phyloP scores from a whole-genome alignment of 2,113 vertebrate genomes.

The Rousettus leschenaultii region DNA sequence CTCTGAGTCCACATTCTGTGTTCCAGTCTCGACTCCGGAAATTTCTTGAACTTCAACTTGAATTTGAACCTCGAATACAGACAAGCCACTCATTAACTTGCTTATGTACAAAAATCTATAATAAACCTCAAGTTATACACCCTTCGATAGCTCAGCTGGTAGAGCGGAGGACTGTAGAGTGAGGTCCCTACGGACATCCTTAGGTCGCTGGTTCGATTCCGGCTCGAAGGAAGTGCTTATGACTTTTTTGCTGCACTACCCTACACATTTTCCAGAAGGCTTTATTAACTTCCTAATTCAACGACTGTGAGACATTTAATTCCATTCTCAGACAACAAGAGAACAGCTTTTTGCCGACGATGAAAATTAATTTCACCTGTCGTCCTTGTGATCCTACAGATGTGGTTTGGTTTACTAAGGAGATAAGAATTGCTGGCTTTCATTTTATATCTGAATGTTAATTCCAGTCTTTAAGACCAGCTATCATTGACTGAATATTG shows the following conservation, averaged over 20 bases:
- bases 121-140: rapidly evolving
- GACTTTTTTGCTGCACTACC: rapidly evolving
- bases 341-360: not conserved
- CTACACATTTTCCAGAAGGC: too few species aligned
- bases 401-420: not conserved
- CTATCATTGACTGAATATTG: not conserved
- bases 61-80: not conserved
- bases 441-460: not conserved
- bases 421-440: not conserved
- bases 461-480: not conserved
- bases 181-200: constrained; percentile 21
- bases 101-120: not conserved
- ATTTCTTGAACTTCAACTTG: not conserved
- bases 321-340: not conserved
- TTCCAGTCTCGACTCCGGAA: not conserved
- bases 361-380: not conserved
- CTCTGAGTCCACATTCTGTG: not conserved
- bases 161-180: constrained; percentile 83
- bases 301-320: not conserved
- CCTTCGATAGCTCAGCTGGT: constrained; percentile 91
- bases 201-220: constrained; percentile 88
- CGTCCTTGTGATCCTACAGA: not conserved
- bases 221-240: constrained; percentile 69
- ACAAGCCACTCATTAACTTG: not conserved
- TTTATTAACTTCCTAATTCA: not conserved